A percentile compares a stretch with the other conserved stretches of the same genome.
Evolutionary conservation across 2,797 vertebrate species (phyloP).

Genomic region (Notamacropus eugenii): DNA sequence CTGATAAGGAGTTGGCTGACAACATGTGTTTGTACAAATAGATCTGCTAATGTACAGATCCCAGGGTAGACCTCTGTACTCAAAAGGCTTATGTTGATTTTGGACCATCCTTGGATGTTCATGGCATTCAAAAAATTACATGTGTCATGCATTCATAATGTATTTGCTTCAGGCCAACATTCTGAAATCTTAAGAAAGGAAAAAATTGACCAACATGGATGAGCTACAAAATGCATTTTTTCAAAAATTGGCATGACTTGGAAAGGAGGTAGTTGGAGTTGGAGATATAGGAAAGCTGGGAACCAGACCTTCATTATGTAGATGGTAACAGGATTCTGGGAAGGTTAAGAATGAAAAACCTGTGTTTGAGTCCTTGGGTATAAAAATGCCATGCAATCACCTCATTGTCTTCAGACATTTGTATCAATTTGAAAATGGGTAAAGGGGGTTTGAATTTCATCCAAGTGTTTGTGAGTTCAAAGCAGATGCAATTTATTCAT

Average conservation of each 20-base stretch:
- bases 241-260: neutral
- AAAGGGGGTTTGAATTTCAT: neutral
- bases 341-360: neutral
- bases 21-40: slow-evolving; percentile 49
- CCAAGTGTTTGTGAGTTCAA: neutral
- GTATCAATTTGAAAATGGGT: neutral
- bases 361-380: neutral
- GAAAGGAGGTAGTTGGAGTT: neutral
- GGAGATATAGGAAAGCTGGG: neutral
- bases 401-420: neutral
- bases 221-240: slow-evolving; percentile 21
- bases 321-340: neutral
- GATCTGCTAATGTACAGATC: slow-evolving; percentile 13
- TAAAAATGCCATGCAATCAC: neutral
- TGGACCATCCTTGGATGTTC: slow-evolving; percentile 8
- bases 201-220: slow-evolving; percentile 19
- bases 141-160: neutral
- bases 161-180: slow-evolving; percentile 16
- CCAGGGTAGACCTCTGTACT: neutral
- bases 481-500: neutral
- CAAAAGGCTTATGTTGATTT: slow-evolving; percentile 47
- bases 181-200: neutral
- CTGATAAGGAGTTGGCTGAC: slow-evolving; percentile 55
- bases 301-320: neutral
- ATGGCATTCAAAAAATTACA: neutral